A percentile compares a stretch with the other conserved stretches of the same genome.
Conservation (phyloP, 1,140 invertebrate genomes). For the Bathynomus jamesi region DNA sequence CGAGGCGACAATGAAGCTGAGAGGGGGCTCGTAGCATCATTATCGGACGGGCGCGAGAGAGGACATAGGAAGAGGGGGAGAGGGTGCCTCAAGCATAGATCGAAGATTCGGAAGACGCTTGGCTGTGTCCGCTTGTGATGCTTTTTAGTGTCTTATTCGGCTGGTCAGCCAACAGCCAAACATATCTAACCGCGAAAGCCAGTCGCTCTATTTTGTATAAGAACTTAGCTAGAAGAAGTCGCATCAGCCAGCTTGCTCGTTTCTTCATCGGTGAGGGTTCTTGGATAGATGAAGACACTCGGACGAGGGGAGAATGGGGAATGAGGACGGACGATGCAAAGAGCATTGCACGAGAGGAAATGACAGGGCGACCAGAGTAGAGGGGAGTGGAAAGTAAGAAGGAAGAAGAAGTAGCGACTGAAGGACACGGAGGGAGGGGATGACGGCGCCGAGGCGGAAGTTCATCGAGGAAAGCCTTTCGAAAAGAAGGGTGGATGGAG, state of each 20-base stretch:
- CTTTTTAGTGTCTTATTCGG: neutral
- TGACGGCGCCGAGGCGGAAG: neutral
- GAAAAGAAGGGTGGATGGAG: neutral
- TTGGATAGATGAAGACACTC: neutral
- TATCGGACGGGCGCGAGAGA: neutral
- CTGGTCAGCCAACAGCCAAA: neutral
- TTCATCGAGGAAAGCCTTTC: neutral
- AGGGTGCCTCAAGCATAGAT: neutral
- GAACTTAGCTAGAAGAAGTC: neutral
- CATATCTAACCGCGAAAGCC: neutral
- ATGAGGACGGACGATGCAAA: neutral
- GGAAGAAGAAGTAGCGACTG: neutral
- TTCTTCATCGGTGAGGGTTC: neutral
- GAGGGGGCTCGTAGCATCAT: neutral
- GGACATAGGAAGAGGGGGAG: neutral
- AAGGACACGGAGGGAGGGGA: neutral
- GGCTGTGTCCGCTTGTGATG: neutral
- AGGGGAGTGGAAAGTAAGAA: neutral
- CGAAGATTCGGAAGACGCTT: neutral
- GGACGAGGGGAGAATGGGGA: neutral
- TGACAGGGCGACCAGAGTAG: neutral
- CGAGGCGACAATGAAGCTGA: neutral
- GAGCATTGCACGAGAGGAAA: neutral
- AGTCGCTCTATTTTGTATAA: neutral
- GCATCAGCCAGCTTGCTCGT: neutral